Evolutionary conservation across 2,113 vertebrate species (phyloP).

Genomic region (Pangasianodon gigas): DNA sequence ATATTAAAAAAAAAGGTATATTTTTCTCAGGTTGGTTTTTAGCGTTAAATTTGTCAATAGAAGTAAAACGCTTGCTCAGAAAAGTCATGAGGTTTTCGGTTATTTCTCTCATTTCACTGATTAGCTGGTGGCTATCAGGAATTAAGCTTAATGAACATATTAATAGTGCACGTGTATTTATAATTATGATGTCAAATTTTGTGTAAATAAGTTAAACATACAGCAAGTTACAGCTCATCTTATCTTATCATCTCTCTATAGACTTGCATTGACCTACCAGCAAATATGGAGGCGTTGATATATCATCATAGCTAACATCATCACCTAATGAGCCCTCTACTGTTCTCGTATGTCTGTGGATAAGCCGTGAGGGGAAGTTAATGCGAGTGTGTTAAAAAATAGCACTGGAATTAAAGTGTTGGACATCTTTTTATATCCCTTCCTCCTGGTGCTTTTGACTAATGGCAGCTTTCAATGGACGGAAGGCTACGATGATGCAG

Average conservation of each 20-base stretch:
- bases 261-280: not conserved
- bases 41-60: not conserved
- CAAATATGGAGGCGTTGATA: not conserved
- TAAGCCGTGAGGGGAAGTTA: not conserved
- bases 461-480: not conserved
- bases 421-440: not conserved
- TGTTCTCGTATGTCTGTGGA: not conserved
- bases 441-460: not conserved
- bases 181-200: not conserved
- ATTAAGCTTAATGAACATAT: not conserved
- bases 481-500: slow-evolving; percentile 63
- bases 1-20: not conserved
- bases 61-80: not conserved
- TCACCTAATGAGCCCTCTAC: not conserved
- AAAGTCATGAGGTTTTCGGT: not conserved
- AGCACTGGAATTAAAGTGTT: not conserved
- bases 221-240: not conserved
- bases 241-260: not conserved
- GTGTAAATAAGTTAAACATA: not conserved
- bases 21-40: not conserved
- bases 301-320: not conserved
- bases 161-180: not conserved
- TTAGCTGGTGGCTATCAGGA: not conserved
- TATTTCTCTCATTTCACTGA: not conserved
- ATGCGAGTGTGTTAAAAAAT: not conserved